Percentiles rank a stretch among this genome's conserved stretches.
Evolutionary conservation across 1,140 invertebrate genomes (phyloP).

Genomic region (Drosophila seguyi): DNA sequence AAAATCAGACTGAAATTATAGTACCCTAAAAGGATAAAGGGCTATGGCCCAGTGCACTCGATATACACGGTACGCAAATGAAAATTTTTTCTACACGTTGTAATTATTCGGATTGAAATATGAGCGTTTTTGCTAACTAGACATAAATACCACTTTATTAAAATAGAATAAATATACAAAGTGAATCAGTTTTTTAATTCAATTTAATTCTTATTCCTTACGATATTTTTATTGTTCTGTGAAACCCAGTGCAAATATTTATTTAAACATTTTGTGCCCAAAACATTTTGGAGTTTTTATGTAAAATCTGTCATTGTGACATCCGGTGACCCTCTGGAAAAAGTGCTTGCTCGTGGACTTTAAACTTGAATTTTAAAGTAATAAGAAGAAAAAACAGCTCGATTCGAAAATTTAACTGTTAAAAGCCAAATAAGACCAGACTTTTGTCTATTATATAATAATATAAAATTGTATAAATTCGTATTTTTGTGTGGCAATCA

Average conservation of each 20-base stretch:
- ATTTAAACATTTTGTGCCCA: background rate
- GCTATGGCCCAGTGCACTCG: background rate
- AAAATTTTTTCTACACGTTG: background rate
- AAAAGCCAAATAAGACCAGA: background rate
- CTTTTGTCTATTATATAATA: too few relatives aligned
- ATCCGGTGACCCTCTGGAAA: slow-evolving; percentile 4
- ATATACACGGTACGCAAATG: background rate
- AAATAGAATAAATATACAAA: too few relatives aligned
- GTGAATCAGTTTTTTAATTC: too few relatives aligned
- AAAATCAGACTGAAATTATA: background rate
- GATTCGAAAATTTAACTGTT: background rate
- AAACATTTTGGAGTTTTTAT: background rate
- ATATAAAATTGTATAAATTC: background rate
- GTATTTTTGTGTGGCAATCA: too few relatives aligned
- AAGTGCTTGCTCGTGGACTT: background rate
- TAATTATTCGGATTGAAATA: background rate
- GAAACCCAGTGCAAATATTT: background rate
- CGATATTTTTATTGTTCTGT: background rate
- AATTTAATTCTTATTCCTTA: too few relatives aligned
- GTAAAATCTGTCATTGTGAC: background rate
- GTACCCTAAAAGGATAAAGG: background rate
- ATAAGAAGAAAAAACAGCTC: background rate
- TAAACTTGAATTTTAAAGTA: background rate
- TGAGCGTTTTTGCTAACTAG: background rate
- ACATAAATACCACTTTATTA: background rate